A percentile compares a stretch with the other conserved stretches of the same genome.
phyloP scores from a whole-genome alignment of 2,888 invertebrate species.

The Drosophila mercatorum region DNA sequence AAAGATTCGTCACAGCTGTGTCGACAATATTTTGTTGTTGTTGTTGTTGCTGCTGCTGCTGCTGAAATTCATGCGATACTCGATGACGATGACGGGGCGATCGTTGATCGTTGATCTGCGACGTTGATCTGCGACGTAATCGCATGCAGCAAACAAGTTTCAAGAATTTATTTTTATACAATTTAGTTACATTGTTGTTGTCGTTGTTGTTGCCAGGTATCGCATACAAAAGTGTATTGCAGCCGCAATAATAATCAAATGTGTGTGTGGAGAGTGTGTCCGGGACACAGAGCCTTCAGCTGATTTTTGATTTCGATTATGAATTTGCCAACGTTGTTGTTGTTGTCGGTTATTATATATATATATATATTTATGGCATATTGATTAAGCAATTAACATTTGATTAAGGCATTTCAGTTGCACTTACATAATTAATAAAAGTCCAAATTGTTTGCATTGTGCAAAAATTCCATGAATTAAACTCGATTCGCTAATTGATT shows the following conservation, averaged over 20 bases:
- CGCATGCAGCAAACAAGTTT: conserved; percentile 77
- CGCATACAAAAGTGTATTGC: conserved; percentile 71
- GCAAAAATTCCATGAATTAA: conserved; percentile 66
- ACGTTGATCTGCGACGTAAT: conserved; percentile 62
- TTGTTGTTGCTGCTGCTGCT: conserved; percentile 3
- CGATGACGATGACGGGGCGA: conserved; percentile 67
- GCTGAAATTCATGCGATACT: conserved; percentile 70
- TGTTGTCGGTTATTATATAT: conserved; percentile 32
- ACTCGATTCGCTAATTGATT: conserved; percentile 45
- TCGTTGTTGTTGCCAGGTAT: conserved; percentile 24
- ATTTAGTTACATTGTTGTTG: conserved; percentile 1
- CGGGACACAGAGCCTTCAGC: conserved; percentile 49
- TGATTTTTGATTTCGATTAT: conserved; percentile 30
- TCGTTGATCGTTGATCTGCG: conserved; percentile 27
- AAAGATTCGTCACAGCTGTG: conserved; percentile 75
- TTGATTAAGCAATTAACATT: conserved; percentile 80
- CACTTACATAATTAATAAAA: conserved; percentile 49
- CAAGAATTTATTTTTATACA: conserved; percentile 74
- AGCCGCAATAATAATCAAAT: conserved; percentile 63
- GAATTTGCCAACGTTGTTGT: conserved; percentile 9
- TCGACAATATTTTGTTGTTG: conserved; percentile 68
- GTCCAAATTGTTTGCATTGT: conserved; percentile 63
- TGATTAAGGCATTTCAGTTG: conserved; percentile 71
- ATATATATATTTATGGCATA: conserved; percentile 73
- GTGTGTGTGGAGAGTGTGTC: conserved; percentile 37